phyloP scores from a whole-genome alignment of 2,888 invertebrate genomes.

The Leistus spinibarbis region DNA sequence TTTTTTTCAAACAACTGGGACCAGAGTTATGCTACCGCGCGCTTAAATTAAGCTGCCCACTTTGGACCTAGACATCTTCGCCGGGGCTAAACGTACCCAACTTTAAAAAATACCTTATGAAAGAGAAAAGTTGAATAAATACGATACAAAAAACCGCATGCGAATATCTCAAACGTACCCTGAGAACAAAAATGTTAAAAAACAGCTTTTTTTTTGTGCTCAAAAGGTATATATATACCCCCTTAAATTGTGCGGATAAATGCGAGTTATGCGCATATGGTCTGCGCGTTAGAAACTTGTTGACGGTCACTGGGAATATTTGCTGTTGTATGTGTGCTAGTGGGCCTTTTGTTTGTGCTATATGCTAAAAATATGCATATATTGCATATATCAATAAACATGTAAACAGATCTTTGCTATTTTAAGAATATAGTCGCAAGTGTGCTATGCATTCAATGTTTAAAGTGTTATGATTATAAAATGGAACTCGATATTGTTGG shows the following conservation, averaged over 20 bases:
- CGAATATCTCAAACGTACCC: too few relatives aligned
- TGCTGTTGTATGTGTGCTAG: neutral
- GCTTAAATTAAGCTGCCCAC: too few relatives aligned
- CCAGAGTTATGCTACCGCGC: too few relatives aligned
- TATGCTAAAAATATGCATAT: neutral
- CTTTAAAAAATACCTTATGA: too few relatives aligned
- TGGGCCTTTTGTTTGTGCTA: neutral
- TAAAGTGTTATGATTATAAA: neutral
- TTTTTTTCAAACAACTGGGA: too few relatives aligned
- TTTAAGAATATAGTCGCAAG: neutral
- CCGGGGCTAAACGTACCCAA: too few relatives aligned
- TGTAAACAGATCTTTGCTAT: neutral
- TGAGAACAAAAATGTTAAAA: too few relatives aligned
- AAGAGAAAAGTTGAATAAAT: too few relatives aligned
- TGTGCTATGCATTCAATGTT: neutral
- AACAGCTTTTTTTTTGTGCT: too few relatives aligned
- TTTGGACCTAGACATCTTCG: too few relatives aligned
- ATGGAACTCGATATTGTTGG: constrained; percentile 13
- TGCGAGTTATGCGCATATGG: neutral
- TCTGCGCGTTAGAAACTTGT: neutral
- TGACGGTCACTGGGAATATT: neutral
- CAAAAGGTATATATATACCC: too few relatives aligned
- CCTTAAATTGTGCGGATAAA: neutral
- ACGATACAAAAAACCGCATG: too few relatives aligned
- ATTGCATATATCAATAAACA: neutral